A percentile compares a stretch with the other conserved stretches of the same genome.
Evolutionary conservation across 2,888 invertebrate genomes (phyloP).

Genomic region (Caenorhabditis japonica): DNA sequence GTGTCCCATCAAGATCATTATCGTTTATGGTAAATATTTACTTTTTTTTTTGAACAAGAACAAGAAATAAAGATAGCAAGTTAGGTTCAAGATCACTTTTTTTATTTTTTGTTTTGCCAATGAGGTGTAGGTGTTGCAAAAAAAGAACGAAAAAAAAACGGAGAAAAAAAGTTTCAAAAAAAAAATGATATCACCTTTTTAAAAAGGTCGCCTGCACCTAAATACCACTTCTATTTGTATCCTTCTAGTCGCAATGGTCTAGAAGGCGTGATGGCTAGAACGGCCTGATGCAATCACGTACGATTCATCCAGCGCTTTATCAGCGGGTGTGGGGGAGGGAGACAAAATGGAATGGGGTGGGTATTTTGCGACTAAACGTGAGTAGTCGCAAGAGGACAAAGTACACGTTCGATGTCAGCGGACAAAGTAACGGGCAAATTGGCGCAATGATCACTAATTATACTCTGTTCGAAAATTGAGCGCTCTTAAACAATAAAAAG

Average conservation of each 20-base stretch:
- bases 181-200: constrained; percentile 1
- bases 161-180: constrained; percentile 1
- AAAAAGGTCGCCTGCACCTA: too few species aligned
- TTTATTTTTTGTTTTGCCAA: constrained; percentile 7
- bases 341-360: too few species aligned
- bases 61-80: too few species aligned
- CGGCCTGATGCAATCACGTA: constrained; percentile 32
- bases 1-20: not conserved
- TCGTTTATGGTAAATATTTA: constrained; percentile 43
- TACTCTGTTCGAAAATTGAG: too few species aligned
- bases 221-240: constrained; percentile 9
- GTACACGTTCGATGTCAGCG: constrained; percentile 20
- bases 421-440: constrained; percentile 5
- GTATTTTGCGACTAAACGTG: constrained; percentile 46
- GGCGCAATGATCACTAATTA: constrained; percentile 31
- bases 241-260: constrained; percentile 14
- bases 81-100: constrained; percentile 28
- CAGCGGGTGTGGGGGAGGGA: too few species aligned
- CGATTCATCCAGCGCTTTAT: not conserved
- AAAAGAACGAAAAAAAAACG: not conserved
- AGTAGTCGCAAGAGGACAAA: constrained; percentile 38
- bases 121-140: not conserved
- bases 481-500: too few species aligned
- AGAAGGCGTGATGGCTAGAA: too few species aligned
- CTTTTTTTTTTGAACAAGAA: too few species aligned